Percentiles rank a stretch among this genome's conserved stretches.
Evolutionary conservation across 2,113 vertebrate genomes (phyloP).

Genomic region (Apeltes quadracus): DNA sequence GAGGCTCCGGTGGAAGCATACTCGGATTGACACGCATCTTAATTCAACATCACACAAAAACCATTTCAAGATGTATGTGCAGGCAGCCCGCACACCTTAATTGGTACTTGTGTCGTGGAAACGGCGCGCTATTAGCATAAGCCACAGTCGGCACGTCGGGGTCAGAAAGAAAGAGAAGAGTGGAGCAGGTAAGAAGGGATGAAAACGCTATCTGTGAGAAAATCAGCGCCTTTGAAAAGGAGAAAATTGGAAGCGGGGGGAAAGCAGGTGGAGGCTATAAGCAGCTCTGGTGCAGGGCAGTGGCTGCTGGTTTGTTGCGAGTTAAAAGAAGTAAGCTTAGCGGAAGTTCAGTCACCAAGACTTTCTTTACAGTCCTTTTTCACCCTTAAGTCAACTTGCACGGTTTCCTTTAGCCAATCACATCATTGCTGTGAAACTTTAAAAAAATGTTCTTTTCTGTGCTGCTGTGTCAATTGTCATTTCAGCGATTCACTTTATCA

Average conservation of each 20-base stretch:
- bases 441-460: neutral
- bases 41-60: conserved; percentile 67
- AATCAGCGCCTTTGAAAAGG: conserved; percentile 56
- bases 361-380: neutral
- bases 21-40: conserved; percentile 58
- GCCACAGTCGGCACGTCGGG: conserved; percentile 39
- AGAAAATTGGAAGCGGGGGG: conserved; percentile 17
- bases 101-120: conserved; percentile 59
- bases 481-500: neutral
- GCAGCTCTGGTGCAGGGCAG: conserved; percentile 20
- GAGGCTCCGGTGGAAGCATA: conserved; percentile 4
- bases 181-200: conserved; percentile 28
- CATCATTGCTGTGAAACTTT: neutral
- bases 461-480: neutral
- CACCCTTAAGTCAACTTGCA: neutral
- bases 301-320: conserved; percentile 42
- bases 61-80: conserved; percentile 52
- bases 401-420: neutral
- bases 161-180: conserved; percentile 35
- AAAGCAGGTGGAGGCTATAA: conserved; percentile 35
- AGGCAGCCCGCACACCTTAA: conserved; percentile 57
- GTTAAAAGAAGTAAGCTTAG: conserved; percentile 61
- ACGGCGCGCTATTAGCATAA: conserved; percentile 52
- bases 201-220: conserved; percentile 36
- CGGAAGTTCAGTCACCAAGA: neutral